Evolutionary conservation across 2,888 invertebrate species (phyloP), one percentile per base, ranked within the genome.

Genomic region (Boloria selene): DNA sequence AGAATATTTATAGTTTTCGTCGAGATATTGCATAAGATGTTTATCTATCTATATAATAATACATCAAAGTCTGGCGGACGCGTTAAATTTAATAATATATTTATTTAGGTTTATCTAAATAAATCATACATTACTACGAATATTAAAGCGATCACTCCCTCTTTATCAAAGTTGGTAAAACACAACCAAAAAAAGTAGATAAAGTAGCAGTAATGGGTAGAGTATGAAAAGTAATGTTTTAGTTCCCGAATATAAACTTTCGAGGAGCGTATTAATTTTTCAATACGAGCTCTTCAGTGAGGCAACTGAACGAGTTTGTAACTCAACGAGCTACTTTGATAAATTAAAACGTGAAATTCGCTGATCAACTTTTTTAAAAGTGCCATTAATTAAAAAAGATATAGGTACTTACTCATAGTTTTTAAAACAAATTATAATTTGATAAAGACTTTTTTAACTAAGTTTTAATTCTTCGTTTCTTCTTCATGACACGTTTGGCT

Each of bases 221-320:
- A 22, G 47, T 38, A 38, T 10, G 10, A 10, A 10, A 38, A 10
- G 31, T 45, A 44, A 22, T 56, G 22, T 56, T 56, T 45, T 45
- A 56, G 22, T 56, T 56, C 10, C 22, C 44, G 10, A 56, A 45
- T 56, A 56, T 45, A 56, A 56, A 56, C 44, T 56, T 56, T 56
- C 22, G 45, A 45, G 45, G 18, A 56, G 45, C 31, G 45, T 45
- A 45, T 56, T 56, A 56, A 56, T 56, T 56, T 56, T 56, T 56
- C 56, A 56, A 56, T 56, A 56, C 10, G 44, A 55, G 22, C 56
- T 56, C 44, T 45, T 45, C 56, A 22, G 22, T 45, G 56, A 56
- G 45, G 56, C 45, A 56, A 56, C 56, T 56, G 44, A 45, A 56
- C 56, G 56, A 56, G 56, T 56, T 56, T 56, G 56, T 56, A 45